Evolutionary conservation across 2,113 vertebrate genomes (phyloP).

Genomic region (Gavialis gangeticus): DNA sequence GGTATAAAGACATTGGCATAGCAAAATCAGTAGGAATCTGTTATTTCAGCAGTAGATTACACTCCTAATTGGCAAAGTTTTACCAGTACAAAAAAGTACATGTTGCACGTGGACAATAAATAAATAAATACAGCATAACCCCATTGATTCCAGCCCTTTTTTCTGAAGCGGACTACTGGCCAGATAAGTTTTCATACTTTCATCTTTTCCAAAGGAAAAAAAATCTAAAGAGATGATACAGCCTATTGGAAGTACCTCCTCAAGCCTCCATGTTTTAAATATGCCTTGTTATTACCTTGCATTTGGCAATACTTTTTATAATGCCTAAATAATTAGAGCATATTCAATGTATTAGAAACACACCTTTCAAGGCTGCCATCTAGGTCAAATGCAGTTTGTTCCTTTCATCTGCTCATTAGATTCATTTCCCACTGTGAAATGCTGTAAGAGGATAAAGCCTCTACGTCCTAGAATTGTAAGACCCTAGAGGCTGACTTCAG

Average conservation of each 20-base stretch:
- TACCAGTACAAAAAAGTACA: not conserved
- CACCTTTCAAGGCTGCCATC: constrained; percentile 1
- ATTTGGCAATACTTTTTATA: constrained; percentile 11
- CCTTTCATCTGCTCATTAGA: constrained; percentile 37
- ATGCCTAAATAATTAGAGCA: constrained; percentile 40
- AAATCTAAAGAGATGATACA: not conserved
- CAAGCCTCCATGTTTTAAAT: not conserved
- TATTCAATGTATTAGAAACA: constrained; percentile 30
- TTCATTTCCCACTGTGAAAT: constrained; percentile 2
- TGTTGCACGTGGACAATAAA: not conserved
- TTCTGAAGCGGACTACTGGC: not conserved
- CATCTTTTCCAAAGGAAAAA: not conserved
- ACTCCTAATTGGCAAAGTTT: not conserved
- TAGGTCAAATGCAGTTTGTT: constrained; percentile 45
- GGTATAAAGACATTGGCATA: not conserved
- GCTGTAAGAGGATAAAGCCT: constrained; percentile 7
- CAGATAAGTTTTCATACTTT: not conserved
- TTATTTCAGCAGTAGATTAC: not conserved
- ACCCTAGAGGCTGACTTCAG: not conserved
- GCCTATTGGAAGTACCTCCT: not conserved
- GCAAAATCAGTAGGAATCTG: too few relatives aligned
- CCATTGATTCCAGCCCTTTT: rapidly evolving
- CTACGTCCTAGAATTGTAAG: not conserved
- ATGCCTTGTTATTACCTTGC: not conserved
- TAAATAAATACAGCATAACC: not conserved